Conservation (phyloP, 1,140 invertebrate species). For the Muscidifurax raptorellus region DNA sequence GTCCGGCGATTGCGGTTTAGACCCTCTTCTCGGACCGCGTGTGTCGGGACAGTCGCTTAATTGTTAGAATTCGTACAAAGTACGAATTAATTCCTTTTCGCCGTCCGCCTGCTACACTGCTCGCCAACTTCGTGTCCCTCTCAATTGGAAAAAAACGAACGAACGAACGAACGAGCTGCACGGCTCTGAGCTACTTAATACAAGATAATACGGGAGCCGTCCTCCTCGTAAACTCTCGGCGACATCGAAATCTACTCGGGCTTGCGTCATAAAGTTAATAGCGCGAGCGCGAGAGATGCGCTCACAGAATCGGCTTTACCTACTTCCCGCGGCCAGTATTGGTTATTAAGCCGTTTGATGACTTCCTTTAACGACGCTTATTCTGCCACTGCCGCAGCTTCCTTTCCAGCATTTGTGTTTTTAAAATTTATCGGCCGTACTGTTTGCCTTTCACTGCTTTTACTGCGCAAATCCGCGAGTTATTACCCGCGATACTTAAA, state of each 20-base stretch:
- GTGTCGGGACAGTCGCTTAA: conserved; percentile 41
- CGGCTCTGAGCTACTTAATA: conserved; percentile 47
- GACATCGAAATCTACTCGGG: conserved; percentile 53
- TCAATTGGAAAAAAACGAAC: conserved; percentile 22
- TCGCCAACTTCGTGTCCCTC: background rate
- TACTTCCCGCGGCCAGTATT: conserved; percentile 22
- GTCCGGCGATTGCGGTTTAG: conserved; percentile 57
- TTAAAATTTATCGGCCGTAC: background rate
- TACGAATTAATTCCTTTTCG: conserved; percentile 49
- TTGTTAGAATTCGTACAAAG: conserved; percentile 47
- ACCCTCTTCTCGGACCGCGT: conserved; percentile 50
- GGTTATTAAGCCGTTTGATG: conserved; percentile 24
- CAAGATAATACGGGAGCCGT: conserved; percentile 46
- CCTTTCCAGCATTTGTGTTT: background rate
- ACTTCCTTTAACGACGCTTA: background rate
- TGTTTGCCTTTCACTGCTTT: background rate
- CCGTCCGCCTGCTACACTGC: background rate
- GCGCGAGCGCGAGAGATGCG: conserved; percentile 6
- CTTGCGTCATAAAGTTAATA: conserved; percentile 51
- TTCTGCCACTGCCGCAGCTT: background rate
- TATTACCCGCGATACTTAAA: background rate
- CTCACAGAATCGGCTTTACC: background rate
- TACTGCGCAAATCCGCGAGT: background rate
- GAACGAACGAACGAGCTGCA: background rate
- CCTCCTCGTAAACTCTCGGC: conserved; percentile 47